A percentile compares a stretch with the other conserved stretches of the same genome.
phyloP scores from a whole-genome alignment of 2,888 invertebrate species.

The Hanleya hanleyi region DNA sequence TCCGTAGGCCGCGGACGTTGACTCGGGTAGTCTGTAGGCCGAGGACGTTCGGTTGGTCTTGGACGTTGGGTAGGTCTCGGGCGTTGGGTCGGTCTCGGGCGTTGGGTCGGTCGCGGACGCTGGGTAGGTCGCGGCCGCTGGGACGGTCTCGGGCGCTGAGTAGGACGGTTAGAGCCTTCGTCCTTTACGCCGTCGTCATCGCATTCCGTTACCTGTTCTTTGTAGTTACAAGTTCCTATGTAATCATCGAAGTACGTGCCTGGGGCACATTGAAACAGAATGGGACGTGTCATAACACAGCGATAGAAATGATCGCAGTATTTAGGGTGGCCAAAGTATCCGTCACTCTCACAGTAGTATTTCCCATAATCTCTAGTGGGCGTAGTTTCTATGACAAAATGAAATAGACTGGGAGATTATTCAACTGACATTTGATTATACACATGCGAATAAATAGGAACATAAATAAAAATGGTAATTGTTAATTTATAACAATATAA shows the following conservation, averaged over 20 bases:
- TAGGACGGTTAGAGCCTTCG: background rate
- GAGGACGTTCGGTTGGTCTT: no score
- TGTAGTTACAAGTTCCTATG: slow-evolving; percentile 47
- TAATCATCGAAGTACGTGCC: slow-evolving; percentile 48
- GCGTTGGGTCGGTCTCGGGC: background rate
- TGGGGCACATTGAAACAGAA: slow-evolving; percentile 43
- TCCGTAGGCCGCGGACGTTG: no score
- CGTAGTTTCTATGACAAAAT: background rate
- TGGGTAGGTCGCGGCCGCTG: background rate
- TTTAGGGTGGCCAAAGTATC: slow-evolving; percentile 33
- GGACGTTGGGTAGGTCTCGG: no score
- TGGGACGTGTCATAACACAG: slow-evolving; percentile 42
- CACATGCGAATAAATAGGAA: no score
- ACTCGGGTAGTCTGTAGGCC: no score
- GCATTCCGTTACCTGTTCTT: slow-evolving; percentile 41
- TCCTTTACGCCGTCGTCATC: background rate
- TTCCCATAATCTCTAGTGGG: background rate
- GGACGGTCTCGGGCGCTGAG: background rate
- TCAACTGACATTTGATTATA: no score
- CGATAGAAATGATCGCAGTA: slow-evolving; percentile 53
- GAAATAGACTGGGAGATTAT: no score
- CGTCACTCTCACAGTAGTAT: background rate
- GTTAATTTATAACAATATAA: no score
- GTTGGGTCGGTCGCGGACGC: background rate
- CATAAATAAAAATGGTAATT: no score